Evolutionary conservation across 2,113 vertebrate genomes (phyloP), one percentile per base, ranked within the genome.

Genomic region (Corydoras sp.): DNA sequence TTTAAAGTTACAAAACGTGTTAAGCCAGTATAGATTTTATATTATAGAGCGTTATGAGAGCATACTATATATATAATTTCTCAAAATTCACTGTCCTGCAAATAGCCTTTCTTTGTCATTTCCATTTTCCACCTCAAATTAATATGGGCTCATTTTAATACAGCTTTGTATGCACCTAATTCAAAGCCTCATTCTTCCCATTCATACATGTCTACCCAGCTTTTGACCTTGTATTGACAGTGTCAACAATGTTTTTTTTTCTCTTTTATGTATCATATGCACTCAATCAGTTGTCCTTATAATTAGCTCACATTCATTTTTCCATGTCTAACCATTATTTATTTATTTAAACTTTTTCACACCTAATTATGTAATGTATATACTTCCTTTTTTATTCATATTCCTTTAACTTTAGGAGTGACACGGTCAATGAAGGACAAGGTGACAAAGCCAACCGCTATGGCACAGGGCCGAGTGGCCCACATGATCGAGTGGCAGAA

Each of bases 401-500:
- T 43, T 55, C 54, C 2, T 14, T 61, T 9, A 35, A 63, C 31
- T 56, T 15, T 82, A 97, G 96, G 95, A 77, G 92, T 94, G 77
- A 90, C 90, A 0, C 90, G 96, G 76, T 91, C 51, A 4, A 53
- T 53, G 51, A 53, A 53, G 51, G 51, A 53, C 51, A 53, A 53
- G 51, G 51, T 53, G 5, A 53, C 51, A 14, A 53, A 53, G 51
- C 51, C 51, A 3, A 53, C 51, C 5, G 93, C 91, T 59, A 94
- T 99, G 94, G 96, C 95, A 0, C 93, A 95, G 79, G 96, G 96
- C 58, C 94, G 95, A 0, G 95, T 99, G 48, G 96, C 96, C 8
- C 96, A 99, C 86, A 99, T 99, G 96, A 97, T 99, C 0, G 96
- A 99, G 73, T 99, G 96, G 96, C 96, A 99, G 78, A 96, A 94